A percentile compares a stretch with the other conserved stretches of the same genome.
Conservation (phyloP, 1,140 invertebrate species). For the Eupristina koningsbergeri region DNA sequence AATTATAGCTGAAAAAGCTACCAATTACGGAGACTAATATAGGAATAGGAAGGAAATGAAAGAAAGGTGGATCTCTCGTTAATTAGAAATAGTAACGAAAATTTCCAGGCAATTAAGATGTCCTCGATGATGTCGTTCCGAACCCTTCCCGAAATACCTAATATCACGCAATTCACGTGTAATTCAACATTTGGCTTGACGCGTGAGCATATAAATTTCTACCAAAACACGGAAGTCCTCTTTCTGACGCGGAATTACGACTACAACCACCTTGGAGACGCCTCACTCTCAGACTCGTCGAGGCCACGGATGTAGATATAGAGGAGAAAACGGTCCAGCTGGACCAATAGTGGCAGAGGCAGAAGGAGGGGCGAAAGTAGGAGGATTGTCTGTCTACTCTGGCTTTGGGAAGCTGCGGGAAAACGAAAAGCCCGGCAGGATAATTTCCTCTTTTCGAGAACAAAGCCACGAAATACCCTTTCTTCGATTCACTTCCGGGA, state of each 20-base stretch:
- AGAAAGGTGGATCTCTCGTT: constrained; percentile 45
- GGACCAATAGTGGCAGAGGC: neutral
- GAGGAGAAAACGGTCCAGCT: neutral
- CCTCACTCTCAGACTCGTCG: neutral
- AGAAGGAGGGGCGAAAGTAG: neutral
- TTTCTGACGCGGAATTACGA: constrained; percentile 12
- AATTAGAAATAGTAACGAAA: constrained; percentile 41
- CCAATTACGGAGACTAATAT: neutral
- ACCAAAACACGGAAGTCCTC: constrained; percentile 49
- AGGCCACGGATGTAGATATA: neutral
- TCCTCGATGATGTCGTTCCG: neutral
- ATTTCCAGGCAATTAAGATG: constrained; percentile 52
- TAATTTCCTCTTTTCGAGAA: constrained; percentile 31
- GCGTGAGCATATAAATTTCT: constrained; percentile 47
- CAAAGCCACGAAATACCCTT: constrained; percentile 37
- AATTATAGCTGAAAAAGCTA: neutral
- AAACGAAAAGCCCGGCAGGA: constrained; percentile 20
- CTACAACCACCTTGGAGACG: neutral
- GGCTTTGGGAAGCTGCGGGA: neutral
- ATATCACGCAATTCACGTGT: neutral
- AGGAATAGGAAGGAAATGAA: neutral
- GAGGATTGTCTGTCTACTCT: neutral
- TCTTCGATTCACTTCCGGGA: constrained; percentile 45
- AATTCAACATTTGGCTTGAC: neutral
- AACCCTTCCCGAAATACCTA: neutral